Evolutionary conservation across 2,888 invertebrate species (phyloP).

Genomic region (Pheosia tremula): DNA sequence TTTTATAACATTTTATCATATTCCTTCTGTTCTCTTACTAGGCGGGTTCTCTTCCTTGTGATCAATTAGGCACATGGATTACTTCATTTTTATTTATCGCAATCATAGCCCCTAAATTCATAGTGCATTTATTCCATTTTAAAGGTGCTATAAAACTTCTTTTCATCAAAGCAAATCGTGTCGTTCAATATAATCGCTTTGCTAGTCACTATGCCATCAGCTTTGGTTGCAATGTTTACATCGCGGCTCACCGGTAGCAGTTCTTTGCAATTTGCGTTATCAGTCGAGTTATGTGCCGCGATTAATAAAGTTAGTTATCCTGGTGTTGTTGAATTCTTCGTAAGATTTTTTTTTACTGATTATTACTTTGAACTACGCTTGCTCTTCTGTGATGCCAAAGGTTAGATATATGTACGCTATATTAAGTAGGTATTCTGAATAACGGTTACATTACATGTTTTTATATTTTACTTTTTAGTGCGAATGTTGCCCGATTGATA

Average conservation of each 20-base stretch:
- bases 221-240: slow-evolving; percentile 3
- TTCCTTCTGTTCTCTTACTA: too few species aligned
- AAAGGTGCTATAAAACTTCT: too few species aligned
- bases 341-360: slow-evolving; percentile 13
- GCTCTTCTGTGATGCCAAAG: background rate
- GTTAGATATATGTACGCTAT: background rate
- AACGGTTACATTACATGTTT: too few species aligned
- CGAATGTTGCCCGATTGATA: too few species aligned
- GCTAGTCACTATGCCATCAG: background rate
- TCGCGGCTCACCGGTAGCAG: slow-evolving; percentile 30
- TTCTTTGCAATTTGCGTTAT: slow-evolving; percentile 45
- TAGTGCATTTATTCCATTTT: too few species aligned
- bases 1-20: too few species aligned
- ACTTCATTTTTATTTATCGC: too few species aligned
- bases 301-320: slow-evolving; percentile 39
- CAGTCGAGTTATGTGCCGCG: slow-evolving; percentile 39
- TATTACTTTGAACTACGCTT: background rate
- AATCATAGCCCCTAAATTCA: too few species aligned
- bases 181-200: background rate
- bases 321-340: slow-evolving; percentile 13
- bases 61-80: too few species aligned
- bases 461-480: too few species aligned
- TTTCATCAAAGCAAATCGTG: too few species aligned
- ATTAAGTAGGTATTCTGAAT: background rate
- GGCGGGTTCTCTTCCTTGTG: too few species aligned